These are phyloP conservation scores for Cygnus buccinator DNA, from an alignment of 2,113 vertebrate species.

Conservation along the genomic window DNA sequence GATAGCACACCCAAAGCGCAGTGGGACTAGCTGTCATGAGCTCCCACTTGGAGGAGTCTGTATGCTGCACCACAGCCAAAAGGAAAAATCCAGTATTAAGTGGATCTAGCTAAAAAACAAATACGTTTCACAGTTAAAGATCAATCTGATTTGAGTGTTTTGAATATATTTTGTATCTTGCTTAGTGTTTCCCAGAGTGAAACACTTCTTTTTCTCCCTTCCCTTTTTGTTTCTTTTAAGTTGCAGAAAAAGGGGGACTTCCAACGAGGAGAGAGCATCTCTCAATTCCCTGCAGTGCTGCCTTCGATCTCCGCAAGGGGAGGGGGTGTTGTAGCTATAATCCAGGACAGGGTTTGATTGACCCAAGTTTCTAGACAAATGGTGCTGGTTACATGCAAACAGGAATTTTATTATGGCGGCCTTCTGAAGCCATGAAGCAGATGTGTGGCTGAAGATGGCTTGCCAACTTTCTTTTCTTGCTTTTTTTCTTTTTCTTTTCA, in stretches of 20 bases:
- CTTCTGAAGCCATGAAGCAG: neutral
- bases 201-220: neutral
- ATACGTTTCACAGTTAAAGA: neutral
- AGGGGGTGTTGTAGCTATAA: neutral
- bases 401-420: neutral
- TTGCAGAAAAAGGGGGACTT: neutral
- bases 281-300: neutral
- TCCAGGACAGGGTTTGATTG: neutral
- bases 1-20: neutral
- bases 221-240: neutral
- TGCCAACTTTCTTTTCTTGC: neutral
- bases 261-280: neutral
- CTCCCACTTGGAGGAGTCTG: neutral
- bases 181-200: neutral
- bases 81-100: neutral
- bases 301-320: neutral
- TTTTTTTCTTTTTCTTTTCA: neutral
- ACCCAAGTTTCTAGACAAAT: neutral
- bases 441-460: neutral
- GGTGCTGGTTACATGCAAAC: neutral
- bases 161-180: neutral
- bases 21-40: fast-evolving
- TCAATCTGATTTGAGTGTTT: neutral
- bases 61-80: neutral
- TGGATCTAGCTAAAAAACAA: neutral